Base-by-base conservation (phyloP, 2,113 vertebrate species). In the Geococcyx californianus region DNA sequence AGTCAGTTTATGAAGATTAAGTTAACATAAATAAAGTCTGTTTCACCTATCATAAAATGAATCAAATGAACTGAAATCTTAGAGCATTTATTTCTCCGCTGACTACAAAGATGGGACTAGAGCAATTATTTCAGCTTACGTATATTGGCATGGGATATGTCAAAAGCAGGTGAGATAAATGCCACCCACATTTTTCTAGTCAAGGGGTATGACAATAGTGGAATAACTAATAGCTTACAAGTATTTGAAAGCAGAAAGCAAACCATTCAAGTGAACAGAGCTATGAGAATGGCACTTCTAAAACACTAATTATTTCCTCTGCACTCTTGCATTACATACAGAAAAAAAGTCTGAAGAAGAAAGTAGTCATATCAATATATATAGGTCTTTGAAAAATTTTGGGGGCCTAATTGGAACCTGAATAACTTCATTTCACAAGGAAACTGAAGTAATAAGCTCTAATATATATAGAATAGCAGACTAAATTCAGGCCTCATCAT, bases 21-120 rank as follows among this genome's bases (percentile, higher is more conserved):
- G 38, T 45, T 87, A 81, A 78, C 10, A 1, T 45, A 95, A 70
- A 91, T 82, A 85, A 72, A 80, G 58, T 58, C 87, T 89, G 31
- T 73, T 96, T 93, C 76, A 91, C 28, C 67, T 73, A 63, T 56
- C 29, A 51, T 75, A 60, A 84, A 84, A 75, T 89, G 66, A 94
- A 60, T 82, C 90, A 87, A 78, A 88, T n/a, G 14, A 94, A 79
- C 24, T 69, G 49, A 89, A 91, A 92, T 58, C 34, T 72, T 63
- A 64, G 52, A 75, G 44, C 82, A 24, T 83, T 91, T 89, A 49
- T 51, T 82, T 85, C 82, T 79, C 58, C 45, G 73, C 25, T 14
- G 9, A 54, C 49, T 79, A 85, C 58, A 76, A 79, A 93, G 94
- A 70, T 1, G 6, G 52, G 54, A 54, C 70, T 44, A 85, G 56